Conservation (phyloP, 2,113 vertebrate species). For the Pipra filicauda region DNA sequence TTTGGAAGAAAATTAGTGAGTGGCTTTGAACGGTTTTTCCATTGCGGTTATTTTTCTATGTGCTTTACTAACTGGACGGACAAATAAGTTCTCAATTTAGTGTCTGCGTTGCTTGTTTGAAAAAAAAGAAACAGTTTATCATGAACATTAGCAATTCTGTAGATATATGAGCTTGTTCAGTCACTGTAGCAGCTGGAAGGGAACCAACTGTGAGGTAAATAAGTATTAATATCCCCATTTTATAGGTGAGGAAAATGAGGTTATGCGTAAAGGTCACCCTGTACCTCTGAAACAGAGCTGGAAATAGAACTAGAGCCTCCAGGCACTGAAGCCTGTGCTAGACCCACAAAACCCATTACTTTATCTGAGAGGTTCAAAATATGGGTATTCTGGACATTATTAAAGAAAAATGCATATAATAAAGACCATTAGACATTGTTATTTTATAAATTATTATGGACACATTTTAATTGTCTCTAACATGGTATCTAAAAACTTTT, state of each 20-base stretch:
- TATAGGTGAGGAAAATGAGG: slow-evolving; percentile 66
- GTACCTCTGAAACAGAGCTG: slow-evolving; percentile 40
- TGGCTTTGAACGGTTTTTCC: background rate
- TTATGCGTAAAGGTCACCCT: slow-evolving; percentile 49
- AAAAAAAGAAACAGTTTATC: background rate
- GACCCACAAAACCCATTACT: background rate
- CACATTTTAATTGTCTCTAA: background rate
- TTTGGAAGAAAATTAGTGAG: background rate
- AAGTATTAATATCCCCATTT: slow-evolving; percentile 61
- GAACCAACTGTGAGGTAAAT: slow-evolving; percentile 65
- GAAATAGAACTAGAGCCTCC: slow-evolving; percentile 55
- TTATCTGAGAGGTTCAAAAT: background rate
- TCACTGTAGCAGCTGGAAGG: slow-evolving; percentile 52
- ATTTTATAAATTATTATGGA: background rate
- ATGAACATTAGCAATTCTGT: slow-evolving; percentile 19
- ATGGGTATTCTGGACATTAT: background rate
- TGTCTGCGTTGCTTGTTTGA: background rate
- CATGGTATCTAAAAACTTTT: background rate
- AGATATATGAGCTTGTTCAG: slow-evolving; percentile 21
- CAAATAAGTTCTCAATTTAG: background rate
- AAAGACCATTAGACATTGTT: background rate
- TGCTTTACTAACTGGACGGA: background rate
- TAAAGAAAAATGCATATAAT: background rate
- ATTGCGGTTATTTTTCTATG: background rate
- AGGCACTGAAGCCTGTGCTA: slow-evolving; percentile 37